Conservation (phyloP, 2,113 vertebrate species). For the Synchiropus splendidus region DNA sequence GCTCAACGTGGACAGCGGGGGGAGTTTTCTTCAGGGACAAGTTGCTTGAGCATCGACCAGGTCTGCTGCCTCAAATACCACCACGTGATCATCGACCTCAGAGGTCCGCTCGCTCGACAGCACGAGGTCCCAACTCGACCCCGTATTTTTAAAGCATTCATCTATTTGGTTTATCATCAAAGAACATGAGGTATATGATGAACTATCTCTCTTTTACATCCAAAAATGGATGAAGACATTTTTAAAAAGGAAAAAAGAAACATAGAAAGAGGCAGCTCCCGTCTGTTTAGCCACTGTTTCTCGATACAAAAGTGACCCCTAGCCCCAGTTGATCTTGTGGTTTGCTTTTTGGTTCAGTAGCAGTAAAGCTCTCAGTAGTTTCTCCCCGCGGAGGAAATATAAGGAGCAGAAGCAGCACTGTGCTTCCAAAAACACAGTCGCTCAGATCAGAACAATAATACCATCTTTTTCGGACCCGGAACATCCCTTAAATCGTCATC, state of each 20-base stretch:
- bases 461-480: not conserved
- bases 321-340: slow-evolving; percentile 37
- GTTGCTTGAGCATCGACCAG: slow-evolving; percentile 22
- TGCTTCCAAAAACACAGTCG: slow-evolving; percentile 12
- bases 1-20: slow-evolving; percentile 44
- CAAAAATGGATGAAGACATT: slow-evolving; percentile 52
- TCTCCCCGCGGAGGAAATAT: slow-evolving; percentile 33
- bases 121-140: slow-evolving; percentile 15
- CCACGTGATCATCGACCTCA: slow-evolving; percentile 2
- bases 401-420: slow-evolving; percentile 51
- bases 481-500: not conserved
- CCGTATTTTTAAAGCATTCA: slow-evolving; percentile 64
- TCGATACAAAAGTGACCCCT: slow-evolving; percentile 24
- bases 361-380: slow-evolving; percentile 75
- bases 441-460: slow-evolving; percentile 13
- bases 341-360: slow-evolving; percentile 73
- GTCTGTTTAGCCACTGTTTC: slow-evolving; percentile 20
- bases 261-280: slow-evolving; percentile 27
- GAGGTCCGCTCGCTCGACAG: slow-evolving; percentile 10
- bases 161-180: slow-evolving; percentile 88
- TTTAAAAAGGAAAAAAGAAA: slow-evolving; percentile 21
- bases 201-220: slow-evolving; percentile 79
- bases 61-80: not conserved
- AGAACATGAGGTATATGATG: slow-evolving; percentile 92
- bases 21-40: slow-evolving; percentile 7